Conservation (phyloP, 1,140 invertebrate genomes). For the Melipona quadrifasciata region DNA sequence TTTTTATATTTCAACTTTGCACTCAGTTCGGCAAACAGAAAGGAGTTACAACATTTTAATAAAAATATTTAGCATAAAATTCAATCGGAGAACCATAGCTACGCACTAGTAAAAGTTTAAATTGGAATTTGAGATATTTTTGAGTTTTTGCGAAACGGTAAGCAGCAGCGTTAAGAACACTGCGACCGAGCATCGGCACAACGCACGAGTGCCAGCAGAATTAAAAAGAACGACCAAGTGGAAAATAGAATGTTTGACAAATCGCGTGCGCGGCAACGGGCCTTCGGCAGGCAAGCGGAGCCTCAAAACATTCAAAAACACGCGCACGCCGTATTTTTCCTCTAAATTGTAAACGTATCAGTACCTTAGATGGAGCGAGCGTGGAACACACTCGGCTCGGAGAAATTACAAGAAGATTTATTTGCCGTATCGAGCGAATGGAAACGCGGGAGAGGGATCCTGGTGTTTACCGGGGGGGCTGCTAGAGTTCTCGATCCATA, state of each 20-base stretch:
- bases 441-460: background rate
- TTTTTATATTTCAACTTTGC: too few relatives aligned
- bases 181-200: background rate
- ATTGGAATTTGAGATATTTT: too few relatives aligned
- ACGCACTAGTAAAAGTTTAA: too few relatives aligned
- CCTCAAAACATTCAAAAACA: conserved; percentile 5
- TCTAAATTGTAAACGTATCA: background rate
- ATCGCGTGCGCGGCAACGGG: background rate
- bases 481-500: background rate
- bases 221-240: background rate
- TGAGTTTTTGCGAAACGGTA: too few relatives aligned
- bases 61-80: too few relatives aligned
- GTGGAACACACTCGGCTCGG: background rate
- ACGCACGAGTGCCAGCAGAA: too few relatives aligned
- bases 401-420: conserved; percentile 28
- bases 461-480: background rate
- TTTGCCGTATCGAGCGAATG: background rate
- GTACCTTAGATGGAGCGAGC: background rate
- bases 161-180: too few relatives aligned
- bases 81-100: too few relatives aligned
- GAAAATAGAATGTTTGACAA: background rate
- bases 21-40: too few relatives aligned
- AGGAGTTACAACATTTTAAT: too few relatives aligned
- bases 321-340: background rate
- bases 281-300: too few relatives aligned